phyloP scores from a whole-genome alignment of 1,140 invertebrate species.

The Diuraphis noxia region DNA sequence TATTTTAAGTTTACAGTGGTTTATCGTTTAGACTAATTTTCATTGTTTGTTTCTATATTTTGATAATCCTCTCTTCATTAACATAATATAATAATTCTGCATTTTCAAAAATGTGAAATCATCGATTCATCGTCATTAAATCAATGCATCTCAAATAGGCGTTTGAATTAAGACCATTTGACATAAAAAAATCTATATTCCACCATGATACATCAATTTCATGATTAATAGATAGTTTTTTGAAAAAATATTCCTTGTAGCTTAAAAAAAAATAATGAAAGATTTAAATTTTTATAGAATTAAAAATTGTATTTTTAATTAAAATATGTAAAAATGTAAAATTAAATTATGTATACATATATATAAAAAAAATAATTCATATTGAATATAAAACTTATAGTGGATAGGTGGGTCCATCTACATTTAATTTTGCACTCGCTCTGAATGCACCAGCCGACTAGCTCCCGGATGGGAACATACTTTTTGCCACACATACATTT shows the following conservation, averaged over 20 bases:
- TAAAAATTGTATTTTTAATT: neutral
- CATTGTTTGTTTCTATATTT: neutral
- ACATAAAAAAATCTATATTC: no score
- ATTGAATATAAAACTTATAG: no score
- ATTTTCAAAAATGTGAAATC: neutral
- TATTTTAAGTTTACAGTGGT: no score
- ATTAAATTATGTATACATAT: neutral
- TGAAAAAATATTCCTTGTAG: no score
- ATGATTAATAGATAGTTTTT: neutral
- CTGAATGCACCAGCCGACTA: no score
- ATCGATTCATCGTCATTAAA: neutral
- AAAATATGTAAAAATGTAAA: no score
- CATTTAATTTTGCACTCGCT: no score
- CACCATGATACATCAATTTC: neutral
- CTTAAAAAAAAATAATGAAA: neutral
- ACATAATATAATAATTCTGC: neutral
- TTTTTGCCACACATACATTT: no score
- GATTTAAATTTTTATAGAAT: neutral
- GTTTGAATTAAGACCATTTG: neutral
- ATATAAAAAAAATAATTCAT: neutral
- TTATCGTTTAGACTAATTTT: neutral
- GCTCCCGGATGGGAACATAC: no score
- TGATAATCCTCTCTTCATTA: neutral
- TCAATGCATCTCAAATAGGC: neutral
- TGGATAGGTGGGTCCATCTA: no score